A percentile compares a stretch with the other conserved stretches of the same genome.
Conservation (phyloP, 2,888 invertebrate genomes). For the Petrophora chlorosata region DNA sequence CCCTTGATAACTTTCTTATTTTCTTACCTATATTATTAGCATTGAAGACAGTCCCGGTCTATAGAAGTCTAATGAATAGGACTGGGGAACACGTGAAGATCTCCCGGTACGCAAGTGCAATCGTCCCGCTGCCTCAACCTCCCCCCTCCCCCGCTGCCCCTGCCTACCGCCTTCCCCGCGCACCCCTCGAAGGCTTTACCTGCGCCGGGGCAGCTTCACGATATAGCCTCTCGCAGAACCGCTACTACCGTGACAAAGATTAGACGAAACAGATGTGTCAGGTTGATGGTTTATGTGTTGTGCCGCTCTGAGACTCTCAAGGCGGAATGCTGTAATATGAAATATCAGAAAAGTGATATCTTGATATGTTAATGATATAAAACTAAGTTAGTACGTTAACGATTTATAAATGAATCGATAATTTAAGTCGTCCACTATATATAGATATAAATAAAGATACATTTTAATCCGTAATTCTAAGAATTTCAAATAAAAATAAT, state of each 20-base stretch:
- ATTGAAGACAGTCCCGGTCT: background rate
- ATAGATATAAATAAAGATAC: too few relatives aligned
- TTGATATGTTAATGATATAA: too few relatives aligned
- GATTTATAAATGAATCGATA: too few relatives aligned
- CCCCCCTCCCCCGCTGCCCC: slow-evolving; percentile 25
- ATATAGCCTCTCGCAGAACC: slow-evolving; percentile 66
- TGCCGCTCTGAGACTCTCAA: too few relatives aligned
- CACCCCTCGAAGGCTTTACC: slow-evolving; percentile 67
- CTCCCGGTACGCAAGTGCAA: slow-evolving; percentile 61
- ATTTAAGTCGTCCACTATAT: too few relatives aligned
- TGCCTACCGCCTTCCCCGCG: slow-evolving; percentile 35
- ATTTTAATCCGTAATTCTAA: too few relatives aligned
- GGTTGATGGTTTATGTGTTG: too few relatives aligned
- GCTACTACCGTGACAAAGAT: slow-evolving; percentile 61
- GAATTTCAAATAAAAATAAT: too few relatives aligned
- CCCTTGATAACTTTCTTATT: too few relatives aligned
- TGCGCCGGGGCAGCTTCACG: slow-evolving; percentile 50
- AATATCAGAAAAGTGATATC: too few relatives aligned
- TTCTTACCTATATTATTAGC: background rate
- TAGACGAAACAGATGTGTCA: slow-evolving; percentile 28
- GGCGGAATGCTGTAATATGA: too few relatives aligned
- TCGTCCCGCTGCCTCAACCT: slow-evolving; percentile 38
- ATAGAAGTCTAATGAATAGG: slow-evolving; percentile 22
- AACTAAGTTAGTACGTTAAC: too few relatives aligned
- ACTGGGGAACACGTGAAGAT: slow-evolving; percentile 34